phyloP scores from a whole-genome alignment of 2,113 vertebrate genomes.

The Halichoerus grypus region DNA sequence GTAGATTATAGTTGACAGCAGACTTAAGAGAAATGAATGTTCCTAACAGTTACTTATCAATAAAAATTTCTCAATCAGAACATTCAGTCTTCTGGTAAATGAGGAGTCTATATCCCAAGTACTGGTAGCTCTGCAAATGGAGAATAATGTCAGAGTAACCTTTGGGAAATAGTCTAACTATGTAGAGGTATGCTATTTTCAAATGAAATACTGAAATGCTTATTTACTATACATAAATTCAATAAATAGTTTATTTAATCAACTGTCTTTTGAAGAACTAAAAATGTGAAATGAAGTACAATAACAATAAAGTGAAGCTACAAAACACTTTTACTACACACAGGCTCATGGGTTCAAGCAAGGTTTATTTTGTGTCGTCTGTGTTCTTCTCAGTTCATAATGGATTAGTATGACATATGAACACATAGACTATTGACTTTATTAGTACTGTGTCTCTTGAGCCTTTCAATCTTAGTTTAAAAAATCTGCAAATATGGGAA shows the following conservation, averaged over 20 bases:
- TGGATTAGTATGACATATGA: constrained; percentile 18
- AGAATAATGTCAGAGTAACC: constrained; percentile 5
- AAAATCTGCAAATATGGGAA: not conserved
- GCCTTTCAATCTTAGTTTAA: constrained; percentile 50
- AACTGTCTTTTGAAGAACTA: constrained; percentile 70
- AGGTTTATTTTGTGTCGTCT: constrained; percentile 69
- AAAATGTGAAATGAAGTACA: constrained; percentile 60
- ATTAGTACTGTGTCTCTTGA: not conserved
- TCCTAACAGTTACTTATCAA: constrained; percentile 36
- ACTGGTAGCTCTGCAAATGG: not conserved
- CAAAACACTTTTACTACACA: constrained; percentile 66
- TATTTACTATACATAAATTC: constrained; percentile 74
- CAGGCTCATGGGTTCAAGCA: not conserved
- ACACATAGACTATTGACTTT: constrained; percentile 65
- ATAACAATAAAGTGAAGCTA: constrained; percentile 65
- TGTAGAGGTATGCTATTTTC: constrained; percentile 10
- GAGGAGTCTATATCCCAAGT: not conserved
- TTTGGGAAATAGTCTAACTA: constrained; percentile 57
- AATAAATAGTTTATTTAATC: constrained; percentile 79
- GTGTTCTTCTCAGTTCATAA: constrained; percentile 47
- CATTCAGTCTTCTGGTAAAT: constrained; percentile 58
- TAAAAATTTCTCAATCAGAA: constrained; percentile 43
- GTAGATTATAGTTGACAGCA: constrained; percentile 56
- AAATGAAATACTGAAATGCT: constrained; percentile 57
- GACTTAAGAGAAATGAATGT: constrained; percentile 59